phyloP scores from a whole-genome alignment of 1,140 invertebrate genomes.

The Platorchestia sp. region DNA sequence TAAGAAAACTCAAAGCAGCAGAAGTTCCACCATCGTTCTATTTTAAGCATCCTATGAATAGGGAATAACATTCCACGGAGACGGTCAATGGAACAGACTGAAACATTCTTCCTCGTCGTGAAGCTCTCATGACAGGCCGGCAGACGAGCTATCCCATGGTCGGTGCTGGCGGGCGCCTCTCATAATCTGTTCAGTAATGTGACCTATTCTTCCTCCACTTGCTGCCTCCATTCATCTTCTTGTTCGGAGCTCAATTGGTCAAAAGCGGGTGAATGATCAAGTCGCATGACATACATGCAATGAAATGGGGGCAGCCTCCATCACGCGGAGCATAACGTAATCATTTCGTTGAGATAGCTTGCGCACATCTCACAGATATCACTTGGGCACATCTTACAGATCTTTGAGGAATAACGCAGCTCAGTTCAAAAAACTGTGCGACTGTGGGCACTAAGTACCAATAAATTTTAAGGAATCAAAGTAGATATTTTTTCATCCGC shows the following conservation, averaged over 20 bases:
- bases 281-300: background rate
- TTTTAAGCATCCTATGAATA: background rate
- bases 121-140: background rate
- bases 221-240: constrained; percentile 24
- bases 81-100: background rate
- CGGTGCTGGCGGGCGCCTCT: background rate
- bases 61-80: background rate
- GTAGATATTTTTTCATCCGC: too few relatives aligned
- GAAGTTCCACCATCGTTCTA: background rate
- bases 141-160: background rate
- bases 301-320: background rate
- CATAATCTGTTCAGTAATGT: constrained; percentile 5
- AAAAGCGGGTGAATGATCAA: background rate
- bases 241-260: constrained; percentile 3
- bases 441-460: too few relatives aligned
- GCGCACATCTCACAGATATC: background rate
- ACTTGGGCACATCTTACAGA: too few relatives aligned
- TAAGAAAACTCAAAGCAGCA: background rate
- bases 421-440: too few relatives aligned
- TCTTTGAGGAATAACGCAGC: too few relatives aligned
- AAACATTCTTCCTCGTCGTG: background rate
- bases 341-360: background rate
- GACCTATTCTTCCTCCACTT: background rate
- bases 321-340: background rate
- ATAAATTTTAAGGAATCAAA: too few relatives aligned